Evolutionary conservation across 2,888 invertebrate species (phyloP), one percentile per base, ranked within the genome.

Genomic region (Amblyjoppa fuscipennis): DNA sequence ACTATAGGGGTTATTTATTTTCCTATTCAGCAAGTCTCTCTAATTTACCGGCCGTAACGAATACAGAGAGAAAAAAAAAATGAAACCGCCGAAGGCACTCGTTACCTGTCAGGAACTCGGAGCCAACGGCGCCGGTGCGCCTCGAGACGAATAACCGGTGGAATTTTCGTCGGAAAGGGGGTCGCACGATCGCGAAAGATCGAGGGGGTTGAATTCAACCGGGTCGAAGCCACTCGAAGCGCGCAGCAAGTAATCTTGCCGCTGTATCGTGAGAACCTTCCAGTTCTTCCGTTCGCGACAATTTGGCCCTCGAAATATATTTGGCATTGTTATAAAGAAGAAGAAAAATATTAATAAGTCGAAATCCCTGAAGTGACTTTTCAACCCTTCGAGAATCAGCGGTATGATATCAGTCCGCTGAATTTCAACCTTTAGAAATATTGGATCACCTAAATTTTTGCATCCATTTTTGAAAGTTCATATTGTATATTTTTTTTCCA

Each of bases 1-100:
- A 79, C 74, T 61, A 79, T 83, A 73, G 51, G 83, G 79, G 79
- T 69, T 31, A 51, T 76, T 76, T 66, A 51, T 76, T 13, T 64
- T 2, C 53, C 53, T 28, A 76, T 76, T 76, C 76, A 76, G 13
- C 3, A 31, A 51, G 51, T 66, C 51, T 38, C 38, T 66, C 6
- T 49, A 45, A 66, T 74, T 66, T 64, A 61, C 61, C 51, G 13
- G 64, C 41, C 38, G 53, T 53, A 70, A 79, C 61, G 70, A 83
- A 53, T 53, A 53, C 25, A 16, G 51, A 16, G 53, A 34, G 38
- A 41, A 45, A 28, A 61, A 13, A 61, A 25, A 49, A 79, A 71
- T 11, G 20, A 49, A 61, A 49, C 41, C 53, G 83, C 75, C 70
- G n/a, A 75, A 51, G 64, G 75, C 78, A 41, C 70, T 75, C 69